phyloP scores from a whole-genome alignment of 2,113 vertebrate genomes.

The Cryptoleucopteryx plumbea region DNA sequence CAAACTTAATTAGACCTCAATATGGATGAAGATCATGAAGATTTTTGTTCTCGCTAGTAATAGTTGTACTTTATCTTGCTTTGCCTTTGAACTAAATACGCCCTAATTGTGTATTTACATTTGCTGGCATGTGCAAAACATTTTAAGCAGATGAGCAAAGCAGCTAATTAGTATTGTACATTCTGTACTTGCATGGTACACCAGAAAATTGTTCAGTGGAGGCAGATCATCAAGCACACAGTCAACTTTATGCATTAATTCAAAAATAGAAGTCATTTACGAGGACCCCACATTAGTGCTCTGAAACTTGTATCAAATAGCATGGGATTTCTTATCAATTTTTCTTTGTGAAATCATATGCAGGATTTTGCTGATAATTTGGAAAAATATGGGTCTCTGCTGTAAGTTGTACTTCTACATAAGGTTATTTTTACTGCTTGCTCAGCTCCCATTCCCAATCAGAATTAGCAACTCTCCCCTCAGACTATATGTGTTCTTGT shows the following conservation, averaged over 20 bases:
- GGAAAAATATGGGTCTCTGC: not conserved
- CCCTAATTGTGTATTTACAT: conserved; percentile 49
- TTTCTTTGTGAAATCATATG: not conserved
- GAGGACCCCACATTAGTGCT: not conserved
- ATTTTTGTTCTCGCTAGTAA: conserved; percentile 43
- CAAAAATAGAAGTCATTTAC: not conserved
- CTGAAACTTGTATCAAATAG: not conserved
- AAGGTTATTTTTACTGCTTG: not conserved
- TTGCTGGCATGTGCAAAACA: conserved; percentile 30
- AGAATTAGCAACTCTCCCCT: not conserved
- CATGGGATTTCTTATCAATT: not conserved
- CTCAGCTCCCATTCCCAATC: not conserved
- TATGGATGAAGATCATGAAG: not conserved
- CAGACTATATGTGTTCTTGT: not conserved
- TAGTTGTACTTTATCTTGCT: conserved; percentile 33
- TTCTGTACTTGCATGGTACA: conserved; percentile 2
- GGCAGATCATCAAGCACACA: not conserved
- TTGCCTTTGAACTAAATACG: conserved; percentile 11
- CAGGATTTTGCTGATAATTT: not conserved
- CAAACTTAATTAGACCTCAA: not conserved
- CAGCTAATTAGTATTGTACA: conserved; percentile 41
- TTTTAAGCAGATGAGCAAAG: conserved; percentile 17
- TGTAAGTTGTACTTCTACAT: not conserved
- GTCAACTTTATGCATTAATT: not conserved
- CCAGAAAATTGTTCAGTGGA: not conserved